Percentiles rank a stretch among this genome's conserved stretches.
Evolutionary conservation across 2,888 invertebrate species (phyloP).

Genomic region (Tetranychus truncatus): DNA sequence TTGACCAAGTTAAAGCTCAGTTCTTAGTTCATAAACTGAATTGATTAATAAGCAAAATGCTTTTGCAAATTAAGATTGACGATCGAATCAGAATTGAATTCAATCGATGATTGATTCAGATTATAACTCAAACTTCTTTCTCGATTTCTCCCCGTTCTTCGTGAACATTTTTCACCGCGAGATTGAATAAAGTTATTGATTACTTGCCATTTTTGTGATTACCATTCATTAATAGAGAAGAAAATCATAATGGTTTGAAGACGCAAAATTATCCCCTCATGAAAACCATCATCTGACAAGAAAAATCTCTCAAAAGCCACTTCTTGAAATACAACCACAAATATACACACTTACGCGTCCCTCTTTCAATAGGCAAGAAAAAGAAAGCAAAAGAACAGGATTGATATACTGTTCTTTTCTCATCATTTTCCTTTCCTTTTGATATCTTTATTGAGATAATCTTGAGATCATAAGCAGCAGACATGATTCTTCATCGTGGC

Average conservation of each 20-base stretch:
- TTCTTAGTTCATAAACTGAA: too few relatives aligned
- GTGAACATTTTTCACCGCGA: background rate
- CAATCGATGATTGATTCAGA: slow-evolving; percentile 14
- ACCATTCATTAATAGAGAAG: background rate
- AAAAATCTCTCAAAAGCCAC: background rate
- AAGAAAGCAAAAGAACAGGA: too few relatives aligned
- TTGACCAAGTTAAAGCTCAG: too few relatives aligned
- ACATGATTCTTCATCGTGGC: background rate
- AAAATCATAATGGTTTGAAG: background rate
- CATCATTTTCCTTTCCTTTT: background rate
- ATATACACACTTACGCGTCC: background rate
- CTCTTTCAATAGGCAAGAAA: background rate
- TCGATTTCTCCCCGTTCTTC: background rate
- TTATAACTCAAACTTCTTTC: background rate
- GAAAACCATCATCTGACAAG: background rate
- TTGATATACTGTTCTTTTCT: background rate
- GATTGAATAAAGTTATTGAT: background rate
- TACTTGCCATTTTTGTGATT: background rate
- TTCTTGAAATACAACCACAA: background rate
- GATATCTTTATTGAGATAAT: background rate
- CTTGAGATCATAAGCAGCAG: background rate
- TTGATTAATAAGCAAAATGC: too few relatives aligned
- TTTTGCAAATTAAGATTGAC: too few relatives aligned
- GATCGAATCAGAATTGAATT: too few relatives aligned
- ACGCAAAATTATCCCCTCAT: background rate